These are phyloP conservation scores for Muraenolepis orangiensis DNA, from an alignment of 2,797 vertebrate species.

Conservation along the genomic window DNA sequence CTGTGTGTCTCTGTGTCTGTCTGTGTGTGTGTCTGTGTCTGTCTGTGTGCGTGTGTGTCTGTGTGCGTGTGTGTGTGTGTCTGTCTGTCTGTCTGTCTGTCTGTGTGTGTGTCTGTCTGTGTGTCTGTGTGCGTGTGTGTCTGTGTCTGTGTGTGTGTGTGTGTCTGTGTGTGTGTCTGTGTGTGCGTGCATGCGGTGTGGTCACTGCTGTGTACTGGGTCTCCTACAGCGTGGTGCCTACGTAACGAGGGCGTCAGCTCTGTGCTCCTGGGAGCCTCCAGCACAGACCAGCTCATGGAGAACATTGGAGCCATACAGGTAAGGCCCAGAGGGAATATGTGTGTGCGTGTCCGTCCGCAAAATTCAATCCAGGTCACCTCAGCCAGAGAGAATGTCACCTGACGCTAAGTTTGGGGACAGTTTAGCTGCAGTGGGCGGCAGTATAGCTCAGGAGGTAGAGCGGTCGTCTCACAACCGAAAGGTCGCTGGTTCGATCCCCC, in stretches of 20 bases:
- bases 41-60: conserved; percentile 20
- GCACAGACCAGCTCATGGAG: conserved; percentile 95
- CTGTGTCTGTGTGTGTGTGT: conserved; percentile 11
- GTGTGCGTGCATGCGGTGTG: conserved; percentile 25
- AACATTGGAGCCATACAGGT: conserved; percentile 99
- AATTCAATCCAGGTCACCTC: too few species aligned
- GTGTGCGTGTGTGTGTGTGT: neutral
- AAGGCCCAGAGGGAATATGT: conserved; percentile 32
- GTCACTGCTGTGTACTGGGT: conserved; percentile 69
- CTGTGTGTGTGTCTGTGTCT: conserved; percentile 14
- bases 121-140: neutral
- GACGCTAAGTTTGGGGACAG: neutral
- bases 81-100: neutral
- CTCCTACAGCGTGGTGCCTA: conserved; percentile 93
- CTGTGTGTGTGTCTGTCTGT: neutral
- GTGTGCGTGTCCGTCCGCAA: conserved; percentile 1
- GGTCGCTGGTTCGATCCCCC: too few species aligned
- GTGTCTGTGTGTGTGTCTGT: conserved; percentile 13
- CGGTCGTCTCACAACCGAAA: too few species aligned
- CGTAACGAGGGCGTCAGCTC: conserved; percentile 97
- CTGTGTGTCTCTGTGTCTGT: conserved; percentile 11
- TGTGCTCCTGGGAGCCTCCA: conserved; percentile 94
- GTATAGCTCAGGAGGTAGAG: too few species aligned
- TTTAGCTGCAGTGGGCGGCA: too few species aligned
- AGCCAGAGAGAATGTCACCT: neutral